Evolutionary conservation across 2,797 vertebrate species (phyloP).

Genomic region (Malurus splendens): DNA sequence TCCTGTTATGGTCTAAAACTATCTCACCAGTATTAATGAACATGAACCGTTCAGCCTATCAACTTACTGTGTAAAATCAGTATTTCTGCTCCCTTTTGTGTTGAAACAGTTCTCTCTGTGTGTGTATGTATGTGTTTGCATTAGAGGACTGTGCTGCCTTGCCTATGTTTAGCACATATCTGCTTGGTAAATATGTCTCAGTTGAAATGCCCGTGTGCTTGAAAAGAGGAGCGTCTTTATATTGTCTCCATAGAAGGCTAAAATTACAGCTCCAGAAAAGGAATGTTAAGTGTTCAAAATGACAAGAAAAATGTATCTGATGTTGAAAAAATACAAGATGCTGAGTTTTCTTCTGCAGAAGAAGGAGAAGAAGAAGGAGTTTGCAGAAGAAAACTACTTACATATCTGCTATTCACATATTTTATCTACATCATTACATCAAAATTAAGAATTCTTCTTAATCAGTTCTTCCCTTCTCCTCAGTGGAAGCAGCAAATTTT

Average conservation of each 20-base stretch:
- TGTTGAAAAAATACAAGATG: background rate
- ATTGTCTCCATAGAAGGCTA: background rate
- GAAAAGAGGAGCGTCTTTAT: background rate
- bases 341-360: background rate
- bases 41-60: background rate
- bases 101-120: background rate
- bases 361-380: no score
- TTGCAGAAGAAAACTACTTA: background rate
- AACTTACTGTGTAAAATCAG: background rate
- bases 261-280: slow-evolving; percentile 4
- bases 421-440: background rate
- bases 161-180: background rate
- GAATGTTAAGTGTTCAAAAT: background rate
- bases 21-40: background rate
- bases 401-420: background rate
- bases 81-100: background rate
- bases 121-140: background rate
- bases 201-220: background rate
- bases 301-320: background rate
- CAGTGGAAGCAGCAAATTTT: background rate
- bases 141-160: background rate
- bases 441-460: background rate
- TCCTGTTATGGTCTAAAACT: background rate
- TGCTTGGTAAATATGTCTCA: background rate
- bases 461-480: background rate